phyloP scores from a whole-genome alignment of 2,797 vertebrate species.

The Trachops cirrhosus region DNA sequence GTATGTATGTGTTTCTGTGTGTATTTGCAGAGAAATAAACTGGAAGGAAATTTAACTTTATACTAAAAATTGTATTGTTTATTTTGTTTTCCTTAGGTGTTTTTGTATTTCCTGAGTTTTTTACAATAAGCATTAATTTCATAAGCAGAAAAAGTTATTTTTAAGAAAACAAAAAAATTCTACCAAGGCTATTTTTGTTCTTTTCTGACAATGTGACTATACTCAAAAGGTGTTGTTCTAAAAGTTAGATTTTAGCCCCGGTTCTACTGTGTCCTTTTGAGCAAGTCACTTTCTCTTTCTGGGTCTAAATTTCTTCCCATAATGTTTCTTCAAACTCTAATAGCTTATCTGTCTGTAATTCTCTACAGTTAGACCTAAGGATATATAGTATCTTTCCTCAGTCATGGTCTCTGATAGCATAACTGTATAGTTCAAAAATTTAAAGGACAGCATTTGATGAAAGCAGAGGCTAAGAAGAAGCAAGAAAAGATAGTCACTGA shows the following conservation, averaged over 20 bases:
- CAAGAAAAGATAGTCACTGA: not conserved
- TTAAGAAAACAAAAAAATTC: constrained; percentile 12
- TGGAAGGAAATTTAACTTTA: not conserved
- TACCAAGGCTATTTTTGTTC: not conserved
- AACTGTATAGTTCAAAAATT: not conserved
- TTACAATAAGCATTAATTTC: not conserved
- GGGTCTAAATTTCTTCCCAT: not conserved
- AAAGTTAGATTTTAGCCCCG: not conserved
- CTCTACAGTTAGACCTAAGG: not conserved
- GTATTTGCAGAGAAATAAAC: not conserved
- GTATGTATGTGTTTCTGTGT: not conserved
- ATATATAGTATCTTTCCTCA: not conserved
- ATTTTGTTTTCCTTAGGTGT: not conserved
- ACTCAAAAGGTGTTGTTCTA: not conserved
- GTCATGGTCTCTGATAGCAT: not conserved
- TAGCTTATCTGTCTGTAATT: not conserved
- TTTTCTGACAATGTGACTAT: not conserved
- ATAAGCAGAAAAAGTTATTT: not conserved
- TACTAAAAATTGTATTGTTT: not conserved
- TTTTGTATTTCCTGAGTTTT: constrained; percentile 30
- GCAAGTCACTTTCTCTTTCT: not conserved
- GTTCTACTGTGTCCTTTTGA: not conserved
- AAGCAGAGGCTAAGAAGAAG: not conserved
- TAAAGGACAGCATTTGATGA: not conserved
- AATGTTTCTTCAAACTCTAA: not conserved